phyloP scores from a whole-genome alignment of 2,113 vertebrate species.

The Lasiurus cinereus region DNA sequence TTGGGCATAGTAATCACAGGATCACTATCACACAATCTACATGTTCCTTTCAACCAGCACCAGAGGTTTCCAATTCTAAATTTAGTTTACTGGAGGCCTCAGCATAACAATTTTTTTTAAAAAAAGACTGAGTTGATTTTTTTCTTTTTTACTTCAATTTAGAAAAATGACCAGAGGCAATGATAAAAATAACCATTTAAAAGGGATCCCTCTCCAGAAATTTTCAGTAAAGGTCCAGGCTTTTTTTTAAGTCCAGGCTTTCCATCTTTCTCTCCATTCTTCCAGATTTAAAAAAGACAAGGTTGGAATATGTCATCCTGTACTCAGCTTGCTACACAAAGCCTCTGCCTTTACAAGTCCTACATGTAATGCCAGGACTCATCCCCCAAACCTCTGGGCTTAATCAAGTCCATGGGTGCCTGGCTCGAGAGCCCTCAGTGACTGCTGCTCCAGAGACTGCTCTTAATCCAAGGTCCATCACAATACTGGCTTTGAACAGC shows the following conservation, averaged over 20 bases:
- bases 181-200: slow-evolving; percentile 63
- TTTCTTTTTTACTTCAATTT: slow-evolving; percentile 56
- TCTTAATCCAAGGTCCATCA: slow-evolving; percentile 49
- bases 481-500: slow-evolving; percentile 35
- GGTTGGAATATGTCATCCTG: not conserved
- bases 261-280: not conserved
- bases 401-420: slow-evolving; percentile 31
- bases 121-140: slow-evolving; percentile 35
- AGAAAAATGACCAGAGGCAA: slow-evolving; percentile 66
- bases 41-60: slow-evolving; percentile 1
- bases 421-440: not conserved
- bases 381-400: slow-evolving; percentile 59
- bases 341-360: not conserved
- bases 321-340: not conserved
- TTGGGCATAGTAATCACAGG: not conserved
- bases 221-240: slow-evolving; percentile 29
- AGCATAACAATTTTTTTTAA: not conserved
- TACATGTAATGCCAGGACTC: not conserved
- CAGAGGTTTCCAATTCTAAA: slow-evolving; percentile 61
- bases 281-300: slow-evolving; percentile 43
- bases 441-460: slow-evolving; percentile 32
- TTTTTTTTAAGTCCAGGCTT: slow-evolving; percentile 56
- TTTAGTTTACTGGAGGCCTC: slow-evolving; percentile 56
- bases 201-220: slow-evolving; percentile 48
- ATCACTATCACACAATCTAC: not conserved